A percentile compares a stretch with the other conserved stretches of the same genome.
These are phyloP conservation scores for Mandrillus leucophaeus DNA, from an alignment of 2,113 vertebrate species.

Conservation along the genomic window DNA sequence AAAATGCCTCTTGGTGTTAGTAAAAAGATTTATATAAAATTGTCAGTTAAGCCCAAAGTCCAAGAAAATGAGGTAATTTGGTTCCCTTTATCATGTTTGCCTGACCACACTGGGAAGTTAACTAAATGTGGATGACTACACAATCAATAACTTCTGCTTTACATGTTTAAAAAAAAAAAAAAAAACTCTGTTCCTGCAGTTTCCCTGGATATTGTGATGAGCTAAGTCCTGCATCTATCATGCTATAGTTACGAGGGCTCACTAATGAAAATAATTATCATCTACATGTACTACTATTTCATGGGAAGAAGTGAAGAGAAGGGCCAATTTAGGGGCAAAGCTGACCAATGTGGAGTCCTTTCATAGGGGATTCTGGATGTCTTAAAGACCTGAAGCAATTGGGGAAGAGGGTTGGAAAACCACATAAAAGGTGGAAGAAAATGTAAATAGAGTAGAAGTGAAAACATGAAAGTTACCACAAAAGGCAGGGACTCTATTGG, in stretches of 20 bases:
- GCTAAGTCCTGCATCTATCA: neutral
- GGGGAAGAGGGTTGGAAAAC: neutral
- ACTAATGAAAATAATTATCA: neutral
- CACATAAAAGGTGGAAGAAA: neutral
- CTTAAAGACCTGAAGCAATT: neutral
- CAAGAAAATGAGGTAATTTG: neutral
- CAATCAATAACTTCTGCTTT: neutral
- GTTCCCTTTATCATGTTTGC: neutral
- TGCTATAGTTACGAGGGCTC: neutral
- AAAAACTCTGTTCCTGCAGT: neutral
- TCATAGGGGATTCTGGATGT: neutral
- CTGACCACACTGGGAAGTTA: neutral
- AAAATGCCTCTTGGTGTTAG: neutral
- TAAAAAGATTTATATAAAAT: slow-evolving; percentile 9
- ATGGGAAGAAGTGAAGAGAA: neutral
- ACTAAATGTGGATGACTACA: neutral
- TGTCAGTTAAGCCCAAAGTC: neutral
- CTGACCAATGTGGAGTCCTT: neutral
- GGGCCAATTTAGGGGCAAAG: neutral
- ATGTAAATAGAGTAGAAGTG: neutral
- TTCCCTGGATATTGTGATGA: neutral
- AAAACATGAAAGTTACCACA: neutral
- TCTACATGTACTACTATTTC: neutral
- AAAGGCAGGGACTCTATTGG: no score
- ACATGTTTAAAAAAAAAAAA: neutral